Conservation (phyloP, 2,888 invertebrate genomes). For the Octodonta nipae region DNA sequence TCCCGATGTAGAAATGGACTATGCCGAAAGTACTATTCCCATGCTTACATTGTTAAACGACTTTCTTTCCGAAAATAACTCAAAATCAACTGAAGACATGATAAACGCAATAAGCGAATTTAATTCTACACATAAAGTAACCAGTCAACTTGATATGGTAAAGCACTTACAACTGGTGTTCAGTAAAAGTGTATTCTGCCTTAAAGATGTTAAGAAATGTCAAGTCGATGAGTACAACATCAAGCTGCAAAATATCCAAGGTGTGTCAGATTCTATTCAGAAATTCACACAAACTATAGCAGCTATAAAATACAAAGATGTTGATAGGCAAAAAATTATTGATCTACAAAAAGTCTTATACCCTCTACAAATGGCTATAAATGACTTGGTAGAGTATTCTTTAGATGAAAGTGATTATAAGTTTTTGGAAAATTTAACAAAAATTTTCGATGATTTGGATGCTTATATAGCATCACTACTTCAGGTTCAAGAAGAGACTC, state of each 20-base stretch:
- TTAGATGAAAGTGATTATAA: conserved; percentile 21
- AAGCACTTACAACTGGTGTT: conserved; percentile 17
- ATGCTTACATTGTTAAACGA: conserved; percentile 10
- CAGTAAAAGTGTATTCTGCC: conserved; percentile 14
- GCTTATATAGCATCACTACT: conserved; percentile 16
- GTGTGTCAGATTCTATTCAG: conserved; percentile 25
- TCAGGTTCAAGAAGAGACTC: conserved; percentile 8
- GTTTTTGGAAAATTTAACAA: conserved; percentile 19
- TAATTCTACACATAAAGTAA: conserved; percentile 11
- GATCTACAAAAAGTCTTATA: conserved; percentile 27
- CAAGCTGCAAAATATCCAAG: conserved; percentile 22
- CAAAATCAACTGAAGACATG: conserved; percentile 10
- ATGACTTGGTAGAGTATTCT: conserved; percentile 26
- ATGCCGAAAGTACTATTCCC: conserved; percentile 9
- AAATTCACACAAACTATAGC: conserved; percentile 26
- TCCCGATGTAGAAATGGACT: conserved; percentile 11
- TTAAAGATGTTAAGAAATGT: conserved; percentile 18
- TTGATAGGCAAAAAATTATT: conserved; percentile 21
- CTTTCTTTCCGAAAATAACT: conserved; percentile 10
- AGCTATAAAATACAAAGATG: conserved; percentile 23
- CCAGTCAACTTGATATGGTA: conserved; percentile 11
- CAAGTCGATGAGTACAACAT: conserved; percentile 14
- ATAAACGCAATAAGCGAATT: conserved; percentile 13
- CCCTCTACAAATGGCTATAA: conserved; percentile 27
- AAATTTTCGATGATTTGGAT: conserved; percentile 21